Evolutionary conservation across 2,888 invertebrate genomes (phyloP), one percentile per base, ranked within the genome.

Genomic region (Athetis lepigone): DNA sequence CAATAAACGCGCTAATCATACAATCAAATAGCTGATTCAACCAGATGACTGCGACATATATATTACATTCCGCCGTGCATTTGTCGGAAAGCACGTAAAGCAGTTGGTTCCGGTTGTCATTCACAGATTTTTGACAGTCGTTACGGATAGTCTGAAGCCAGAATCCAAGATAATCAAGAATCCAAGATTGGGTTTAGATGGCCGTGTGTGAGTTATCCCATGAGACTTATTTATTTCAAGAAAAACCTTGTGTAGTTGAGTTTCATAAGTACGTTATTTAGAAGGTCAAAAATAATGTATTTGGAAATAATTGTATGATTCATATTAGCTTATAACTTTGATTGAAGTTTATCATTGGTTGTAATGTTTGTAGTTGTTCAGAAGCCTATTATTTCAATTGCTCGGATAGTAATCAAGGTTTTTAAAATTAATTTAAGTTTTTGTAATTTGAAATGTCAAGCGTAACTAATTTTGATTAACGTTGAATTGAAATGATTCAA

Each of bases 331-430:
- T 21, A 45, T 57, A 57, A 39, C 39, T 39, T n/a, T 51, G 46
- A 66, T 58, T 51, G 27, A 25, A 37, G 46, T 37, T 18, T 37
- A 8, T 56, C 18, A 43, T 13, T 49, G 50, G 7, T 25, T 29
- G 8, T 29, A 40, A 46, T 50, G 6, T 46, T 43, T 46, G 9
- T 9, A 23, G 11, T 46, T 21, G n/a, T 46, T 42, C 16, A 46
- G 16, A 19, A 8, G 7, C 8, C 27, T 36, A 66, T 67, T 67
- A 66, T 58, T 51, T 50, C 33, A 58, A 58, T 68, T n/a, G 66
- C 19, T 37, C 21, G 13, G 21, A 37, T 23, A 4, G 36, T 29
- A 66, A 49, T 66, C 49, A 57, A 47, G 37, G 37, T 4, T 43
- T 0, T 9, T 37, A 49, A 27, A 18, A 54, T 18, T 11, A 50